Percentiles rank a stretch among this genome's conserved stretches.
phyloP scores from a whole-genome alignment of 2,797 vertebrate genomes.

The Sebastes trivittatus region DNA sequence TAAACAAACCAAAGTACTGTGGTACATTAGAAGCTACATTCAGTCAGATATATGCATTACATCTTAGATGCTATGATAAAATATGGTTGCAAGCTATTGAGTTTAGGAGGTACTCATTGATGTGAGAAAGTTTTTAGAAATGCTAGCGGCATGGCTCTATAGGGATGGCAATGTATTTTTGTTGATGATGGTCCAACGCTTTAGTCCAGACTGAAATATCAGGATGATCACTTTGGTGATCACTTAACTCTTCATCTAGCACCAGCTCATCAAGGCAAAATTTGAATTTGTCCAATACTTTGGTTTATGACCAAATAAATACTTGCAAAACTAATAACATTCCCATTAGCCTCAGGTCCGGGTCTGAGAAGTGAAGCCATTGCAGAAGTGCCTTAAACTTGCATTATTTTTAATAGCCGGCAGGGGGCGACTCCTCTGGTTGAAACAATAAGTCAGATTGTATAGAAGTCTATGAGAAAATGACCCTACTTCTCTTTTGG shows the following conservation, averaged over 20 bases:
- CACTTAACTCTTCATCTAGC: not conserved
- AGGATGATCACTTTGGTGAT: not conserved
- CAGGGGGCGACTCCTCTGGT: too few species aligned
- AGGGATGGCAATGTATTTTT: not conserved
- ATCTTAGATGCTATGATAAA: not conserved
- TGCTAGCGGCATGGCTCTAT: not conserved
- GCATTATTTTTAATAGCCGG: too few species aligned
- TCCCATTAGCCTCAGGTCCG: not conserved
- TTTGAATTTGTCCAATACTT: not conserved
- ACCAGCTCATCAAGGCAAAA: not conserved
- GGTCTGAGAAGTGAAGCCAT: too few species aligned
- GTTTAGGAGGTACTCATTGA: not conserved
- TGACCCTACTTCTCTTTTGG: too few species aligned
- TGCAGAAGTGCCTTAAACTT: too few species aligned
- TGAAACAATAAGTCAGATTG: accelerated
- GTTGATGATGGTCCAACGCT: not conserved
- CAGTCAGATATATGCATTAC: not conserved
- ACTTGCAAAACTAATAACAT: not conserved
- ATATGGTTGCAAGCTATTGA: not conserved
- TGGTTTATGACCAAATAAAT: not conserved
- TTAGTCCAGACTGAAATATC: not conserved
- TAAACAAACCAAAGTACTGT: not conserved
- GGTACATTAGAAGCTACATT: not conserved
- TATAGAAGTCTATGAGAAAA: too few species aligned
- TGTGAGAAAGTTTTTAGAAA: not conserved